phyloP scores from a whole-genome alignment of 2,888 invertebrate species.

The Habrosyne pyritoides region DNA sequence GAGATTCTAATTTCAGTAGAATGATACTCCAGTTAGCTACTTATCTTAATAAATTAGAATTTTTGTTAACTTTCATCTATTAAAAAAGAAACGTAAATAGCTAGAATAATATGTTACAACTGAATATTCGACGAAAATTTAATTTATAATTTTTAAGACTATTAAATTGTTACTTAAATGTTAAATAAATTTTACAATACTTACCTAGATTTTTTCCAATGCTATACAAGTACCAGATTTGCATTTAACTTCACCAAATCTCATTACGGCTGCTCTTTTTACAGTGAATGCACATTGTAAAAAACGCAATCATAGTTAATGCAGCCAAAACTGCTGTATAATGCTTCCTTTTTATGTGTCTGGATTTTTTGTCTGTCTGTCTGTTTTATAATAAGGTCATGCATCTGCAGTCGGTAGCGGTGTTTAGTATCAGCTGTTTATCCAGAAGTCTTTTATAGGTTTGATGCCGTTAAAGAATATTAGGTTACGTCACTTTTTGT shows the following conservation, averaged over 20 bases:
- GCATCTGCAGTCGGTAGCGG: constrained; percentile 21
- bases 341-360: constrained; percentile 47
- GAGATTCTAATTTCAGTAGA: no score
- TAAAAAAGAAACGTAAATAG: no score
- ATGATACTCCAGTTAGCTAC: no score
- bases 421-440: constrained; percentile 14
- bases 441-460: not conserved
- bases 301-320: constrained; percentile 18
- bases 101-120: no score
- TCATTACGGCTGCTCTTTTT: constrained; percentile 3
- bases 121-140: no score
- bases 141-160: no score
- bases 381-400: constrained; percentile 34
- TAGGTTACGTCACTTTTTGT: no score
- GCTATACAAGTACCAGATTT: not conserved
- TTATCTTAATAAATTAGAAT: no score
- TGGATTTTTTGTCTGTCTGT: constrained; percentile 54
- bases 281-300: constrained; percentile 15
- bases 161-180: no score
- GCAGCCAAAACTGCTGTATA: constrained; percentile 33
- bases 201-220: not conserved
- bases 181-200: no score
- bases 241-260: not conserved
- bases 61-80: no score
- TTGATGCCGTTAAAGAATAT: no score